phyloP scores from a whole-genome alignment of 1,140 invertebrate genomes.

The Chrysomallon squamiferum region DNA sequence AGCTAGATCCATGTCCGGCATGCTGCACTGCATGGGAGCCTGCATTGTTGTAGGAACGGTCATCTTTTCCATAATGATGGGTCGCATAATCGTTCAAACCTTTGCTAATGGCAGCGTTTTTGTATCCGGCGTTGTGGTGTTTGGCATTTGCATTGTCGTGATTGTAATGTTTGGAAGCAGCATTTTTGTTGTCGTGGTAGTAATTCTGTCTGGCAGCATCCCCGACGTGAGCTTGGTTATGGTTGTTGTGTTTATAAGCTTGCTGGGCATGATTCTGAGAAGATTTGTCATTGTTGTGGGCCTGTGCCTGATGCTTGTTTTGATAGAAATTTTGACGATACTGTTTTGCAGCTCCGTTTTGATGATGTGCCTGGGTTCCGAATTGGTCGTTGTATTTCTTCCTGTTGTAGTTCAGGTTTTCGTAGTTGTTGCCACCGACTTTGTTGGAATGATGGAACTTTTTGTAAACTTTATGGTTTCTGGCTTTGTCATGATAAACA shows the following conservation, averaged over 20 bases:
- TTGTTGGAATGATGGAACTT: conserved; percentile 2
- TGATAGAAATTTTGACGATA: background rate
- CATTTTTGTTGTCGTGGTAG: background rate
- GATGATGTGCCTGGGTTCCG: background rate
- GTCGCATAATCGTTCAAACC: background rate
- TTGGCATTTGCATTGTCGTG: background rate
- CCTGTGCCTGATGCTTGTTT: background rate
- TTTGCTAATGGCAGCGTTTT: background rate
- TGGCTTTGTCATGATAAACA: background rate
- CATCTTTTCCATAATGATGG: background rate
- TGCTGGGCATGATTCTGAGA: background rate
- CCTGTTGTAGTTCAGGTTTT: conserved; percentile 1
- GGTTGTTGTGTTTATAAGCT: conserved; percentile 1
- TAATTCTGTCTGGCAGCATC: background rate
- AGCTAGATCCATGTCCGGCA: background rate
- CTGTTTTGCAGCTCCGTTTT: background rate
- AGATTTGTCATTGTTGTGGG: conserved; percentile 1
- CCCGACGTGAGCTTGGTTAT: background rate
- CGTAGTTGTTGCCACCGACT: conserved; percentile 3
- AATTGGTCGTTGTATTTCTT: conserved; percentile 3
- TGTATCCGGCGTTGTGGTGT: no score
- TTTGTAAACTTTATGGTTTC: background rate
- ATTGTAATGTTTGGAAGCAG: background rate
- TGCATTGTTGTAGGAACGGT: background rate
- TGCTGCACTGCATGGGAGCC: background rate